Evolutionary conservation across 2,888 invertebrate species (phyloP).

Genomic region (Tryphoninae sp.): DNA sequence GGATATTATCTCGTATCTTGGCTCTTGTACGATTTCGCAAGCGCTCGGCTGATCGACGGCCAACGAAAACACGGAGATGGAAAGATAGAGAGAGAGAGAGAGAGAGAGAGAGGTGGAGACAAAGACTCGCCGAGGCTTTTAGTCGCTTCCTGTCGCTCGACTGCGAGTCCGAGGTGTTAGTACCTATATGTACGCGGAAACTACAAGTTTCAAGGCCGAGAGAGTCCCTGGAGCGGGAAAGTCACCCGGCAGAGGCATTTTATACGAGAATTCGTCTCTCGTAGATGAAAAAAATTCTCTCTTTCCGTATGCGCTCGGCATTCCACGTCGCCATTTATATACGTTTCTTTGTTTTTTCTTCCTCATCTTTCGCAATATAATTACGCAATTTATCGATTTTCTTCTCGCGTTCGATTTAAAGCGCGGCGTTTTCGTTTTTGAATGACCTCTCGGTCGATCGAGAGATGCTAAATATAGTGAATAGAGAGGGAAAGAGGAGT

Average conservation of each 20-base stretch:
- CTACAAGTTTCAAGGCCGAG: constrained; percentile 39
- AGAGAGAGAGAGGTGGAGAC: not conserved
- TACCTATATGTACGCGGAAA: constrained; percentile 29
- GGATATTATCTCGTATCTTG: constrained; percentile 21
- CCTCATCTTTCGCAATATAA: too few relatives aligned
- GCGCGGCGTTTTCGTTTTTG: too few relatives aligned
- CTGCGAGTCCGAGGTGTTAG: constrained; percentile 6
- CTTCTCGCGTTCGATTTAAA: too few relatives aligned
- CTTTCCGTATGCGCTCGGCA: too few relatives aligned
- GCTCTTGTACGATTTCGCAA: constrained; percentile 10
- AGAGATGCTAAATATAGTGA: too few relatives aligned
- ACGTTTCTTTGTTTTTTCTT: too few relatives aligned
- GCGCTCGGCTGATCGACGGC: not conserved
- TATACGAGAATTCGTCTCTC: not conserved
- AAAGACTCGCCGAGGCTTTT: constrained; percentile 64
- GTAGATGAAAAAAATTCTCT: too few relatives aligned
- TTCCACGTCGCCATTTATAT: too few relatives aligned
- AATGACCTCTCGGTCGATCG: too few relatives aligned
- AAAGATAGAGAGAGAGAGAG: constrained; percentile 7
- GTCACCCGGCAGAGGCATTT: not conserved
- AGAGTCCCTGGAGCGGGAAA: not conserved
- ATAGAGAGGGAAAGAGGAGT: too few relatives aligned
- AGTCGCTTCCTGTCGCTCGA: constrained; percentile 70
- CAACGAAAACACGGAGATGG: too few relatives aligned
- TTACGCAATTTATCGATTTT: too few relatives aligned